Percentiles rank a stretch among this genome's conserved stretches.
Evolutionary conservation across 2,113 vertebrate species (phyloP).

Genomic region (Tonatia bakeri): DNA sequence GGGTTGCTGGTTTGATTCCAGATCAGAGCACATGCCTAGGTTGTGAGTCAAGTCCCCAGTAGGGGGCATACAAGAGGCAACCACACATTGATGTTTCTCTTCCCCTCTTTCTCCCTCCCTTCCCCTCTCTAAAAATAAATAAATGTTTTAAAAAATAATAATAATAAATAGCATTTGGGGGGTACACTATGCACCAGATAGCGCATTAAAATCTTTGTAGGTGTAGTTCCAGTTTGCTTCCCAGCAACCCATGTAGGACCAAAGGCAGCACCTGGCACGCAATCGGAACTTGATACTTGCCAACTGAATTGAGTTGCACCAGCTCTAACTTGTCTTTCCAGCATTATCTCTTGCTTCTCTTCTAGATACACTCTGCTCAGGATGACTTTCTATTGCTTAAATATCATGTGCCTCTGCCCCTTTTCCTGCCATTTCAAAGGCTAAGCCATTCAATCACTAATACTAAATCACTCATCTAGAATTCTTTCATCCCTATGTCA

Average conservation of each 20-base stretch:
- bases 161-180: neutral
- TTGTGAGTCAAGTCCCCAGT: too few species aligned
- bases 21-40: too few species aligned
- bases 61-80: too few species aligned
- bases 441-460: neutral
- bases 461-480: neutral
- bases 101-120: too few species aligned
- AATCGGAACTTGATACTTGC: neutral
- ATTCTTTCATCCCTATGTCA: neutral
- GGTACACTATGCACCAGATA: neutral
- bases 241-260: neutral
- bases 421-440: neutral
- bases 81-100: too few species aligned
- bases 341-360: neutral
- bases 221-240: neutral
- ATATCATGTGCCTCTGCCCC: neutral
- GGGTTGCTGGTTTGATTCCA: too few species aligned
- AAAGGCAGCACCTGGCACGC: neutral
- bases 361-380: neutral
- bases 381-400: neutral
- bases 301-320: neutral
- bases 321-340: neutral
- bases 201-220: neutral
- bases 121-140: too few species aligned
- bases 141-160: neutral